phyloP scores from a whole-genome alignment of 2,888 invertebrate species.

The Taphrorychus bicolor region DNA sequence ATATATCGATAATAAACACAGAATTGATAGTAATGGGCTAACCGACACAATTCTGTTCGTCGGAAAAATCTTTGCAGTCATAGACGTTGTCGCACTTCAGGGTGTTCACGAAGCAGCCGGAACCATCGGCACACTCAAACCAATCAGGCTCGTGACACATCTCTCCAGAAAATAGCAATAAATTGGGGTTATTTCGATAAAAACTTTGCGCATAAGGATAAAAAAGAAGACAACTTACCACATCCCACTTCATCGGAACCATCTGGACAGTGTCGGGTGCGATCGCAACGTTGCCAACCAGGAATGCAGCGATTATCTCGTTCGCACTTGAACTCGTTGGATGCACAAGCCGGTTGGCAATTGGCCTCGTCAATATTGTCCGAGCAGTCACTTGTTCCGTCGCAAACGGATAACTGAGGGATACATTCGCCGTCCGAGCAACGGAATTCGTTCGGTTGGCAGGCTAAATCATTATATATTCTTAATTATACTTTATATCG shows the following conservation, averaged over 20 bases:
- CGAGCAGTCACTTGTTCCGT: conserved; percentile 90
- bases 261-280: conserved; percentile 68
- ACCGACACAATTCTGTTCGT: conserved; percentile 86
- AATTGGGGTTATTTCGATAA: no score
- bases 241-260: conserved; percentile 74
- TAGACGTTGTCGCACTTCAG: conserved; percentile 88
- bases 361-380: conserved; percentile 54
- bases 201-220: no score
- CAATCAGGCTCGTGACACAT: conserved; percentile 61
- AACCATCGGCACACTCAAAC: conserved; percentile 69
- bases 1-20: conserved; percentile 42
- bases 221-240: conserved; percentile 41
- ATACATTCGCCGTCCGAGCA: conserved; percentile 89
- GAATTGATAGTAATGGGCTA: conserved; percentile 55
- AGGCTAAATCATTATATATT: no score
- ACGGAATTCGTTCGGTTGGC: conserved; percentile 92
- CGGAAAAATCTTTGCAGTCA: conserved; percentile 90
- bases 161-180: conserved; percentile 55
- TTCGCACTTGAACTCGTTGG: conserved; percentile 73
- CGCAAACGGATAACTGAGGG: conserved; percentile 91
- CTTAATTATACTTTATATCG: no score
- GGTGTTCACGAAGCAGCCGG: conserved; percentile 74
- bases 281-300: conserved; percentile 69
- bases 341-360: conserved; percentile 61
- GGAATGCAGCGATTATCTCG: conserved; percentile 64